These are phyloP conservation scores for Athrips mouffetella DNA, from an alignment of 2,888 invertebrate genomes.

Conservation along the genomic window DNA sequence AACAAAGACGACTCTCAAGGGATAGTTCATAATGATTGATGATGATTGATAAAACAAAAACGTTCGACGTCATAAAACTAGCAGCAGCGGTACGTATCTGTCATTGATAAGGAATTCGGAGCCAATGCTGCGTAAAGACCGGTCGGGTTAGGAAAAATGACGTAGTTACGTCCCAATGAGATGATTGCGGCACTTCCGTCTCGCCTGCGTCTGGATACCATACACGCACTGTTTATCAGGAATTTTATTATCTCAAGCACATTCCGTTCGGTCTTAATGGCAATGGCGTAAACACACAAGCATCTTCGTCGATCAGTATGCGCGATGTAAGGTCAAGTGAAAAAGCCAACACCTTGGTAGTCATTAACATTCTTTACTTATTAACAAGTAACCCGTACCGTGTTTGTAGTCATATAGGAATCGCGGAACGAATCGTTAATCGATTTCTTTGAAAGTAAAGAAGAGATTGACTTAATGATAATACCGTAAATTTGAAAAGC, in stretches of 20 bases:
- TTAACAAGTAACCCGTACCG: constrained; percentile 42
- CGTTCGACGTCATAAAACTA: neutral
- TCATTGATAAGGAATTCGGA: constrained; percentile 4
- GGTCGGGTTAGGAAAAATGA: constrained; percentile 8
- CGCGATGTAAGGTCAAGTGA: constrained; percentile 42
- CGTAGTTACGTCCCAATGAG: constrained; percentile 8
- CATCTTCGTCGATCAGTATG: constrained; percentile 36
- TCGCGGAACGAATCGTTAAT: constrained; percentile 43
- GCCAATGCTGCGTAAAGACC: constrained; percentile 4
- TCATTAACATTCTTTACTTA: constrained; percentile 54
- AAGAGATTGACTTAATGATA: no score
- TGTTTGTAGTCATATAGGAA: constrained; percentile 42
- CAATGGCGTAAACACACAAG: constrained; percentile 41
- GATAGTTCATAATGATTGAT: neutral
- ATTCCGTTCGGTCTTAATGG: constrained; percentile 38
- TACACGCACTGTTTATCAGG: constrained; percentile 42
- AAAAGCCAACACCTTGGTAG: constrained; percentile 48
- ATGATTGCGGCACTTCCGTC: constrained; percentile 42
- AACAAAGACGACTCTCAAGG: neutral
- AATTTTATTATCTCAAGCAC: constrained; percentile 50
- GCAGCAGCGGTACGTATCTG: constrained; percentile 4
- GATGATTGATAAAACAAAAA: neutral
- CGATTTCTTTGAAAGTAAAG: no score
- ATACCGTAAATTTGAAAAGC: no score
- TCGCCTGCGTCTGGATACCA: constrained; percentile 42